Evolutionary conservation across 2,888 invertebrate species (phyloP).

Genomic region (Prenolepis imparis): DNA sequence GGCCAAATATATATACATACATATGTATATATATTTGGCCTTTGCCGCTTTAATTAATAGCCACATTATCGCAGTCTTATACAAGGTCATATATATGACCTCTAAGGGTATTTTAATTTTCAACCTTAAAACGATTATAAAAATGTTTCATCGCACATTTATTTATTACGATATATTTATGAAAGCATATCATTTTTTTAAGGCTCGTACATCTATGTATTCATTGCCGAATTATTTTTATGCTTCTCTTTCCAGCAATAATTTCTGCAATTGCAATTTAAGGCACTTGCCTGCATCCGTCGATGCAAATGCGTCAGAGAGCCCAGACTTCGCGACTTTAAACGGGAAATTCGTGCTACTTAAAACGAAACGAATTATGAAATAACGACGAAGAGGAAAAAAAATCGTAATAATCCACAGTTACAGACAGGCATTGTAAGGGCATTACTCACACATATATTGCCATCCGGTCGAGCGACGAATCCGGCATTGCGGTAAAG

Average conservation of each 20-base stretch:
- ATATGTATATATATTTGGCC: background rate
- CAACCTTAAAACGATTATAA: background rate
- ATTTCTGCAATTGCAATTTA: background rate
- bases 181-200: background rate
- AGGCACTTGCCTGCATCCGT: background rate
- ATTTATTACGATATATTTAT: background rate
- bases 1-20: background rate
- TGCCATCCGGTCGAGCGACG: slow-evolving; percentile 86
- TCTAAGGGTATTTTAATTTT: slow-evolving; percentile 17
- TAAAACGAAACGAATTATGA: slow-evolving; percentile 33
- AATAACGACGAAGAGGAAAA: slow-evolving; percentile 49
- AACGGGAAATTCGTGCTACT: slow-evolving; percentile 33
- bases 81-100: background rate
- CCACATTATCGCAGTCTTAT: background rate
- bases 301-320: slow-evolving; percentile 47
- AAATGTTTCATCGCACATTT: background rate
- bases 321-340: slow-evolving; percentile 3
- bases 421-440: slow-evolving; percentile 74
- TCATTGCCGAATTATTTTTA: background rate
- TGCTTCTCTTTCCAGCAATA: background rate
- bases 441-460: slow-evolving; percentile 85
- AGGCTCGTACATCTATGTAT: background rate
- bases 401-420: slow-evolving; percentile 66
- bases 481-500: slow-evolving; percentile 86
- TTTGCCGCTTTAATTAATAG: slow-evolving; percentile 13